Evolutionary conservation across 1,140 invertebrate species (phyloP), one percentile per base, ranked within the genome.

Genomic region (Ceratosolen fusciceps): DNA sequence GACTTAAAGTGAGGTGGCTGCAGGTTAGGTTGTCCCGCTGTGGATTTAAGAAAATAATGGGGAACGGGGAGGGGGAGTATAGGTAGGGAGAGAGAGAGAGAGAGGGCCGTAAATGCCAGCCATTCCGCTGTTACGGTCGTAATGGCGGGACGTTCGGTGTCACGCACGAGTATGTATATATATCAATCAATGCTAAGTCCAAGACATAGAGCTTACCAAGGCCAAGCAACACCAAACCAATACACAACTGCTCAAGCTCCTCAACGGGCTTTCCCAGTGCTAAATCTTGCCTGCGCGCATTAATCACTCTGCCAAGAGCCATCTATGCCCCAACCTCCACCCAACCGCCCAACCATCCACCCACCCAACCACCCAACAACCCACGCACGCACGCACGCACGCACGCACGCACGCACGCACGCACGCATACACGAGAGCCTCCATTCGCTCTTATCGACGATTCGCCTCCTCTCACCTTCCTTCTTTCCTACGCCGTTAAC

Each of bases 121-220:
- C 70, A 39, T 75, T 74, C 29, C 37, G 52, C 31, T 62, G 39
- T 56, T 54, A 29, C 43, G 74, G 29, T 3, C 14, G 56, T 71
- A 73, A 79, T 73, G 70, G 70, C 65, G 71, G 26, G 47, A 68
- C 71, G 62, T 75, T 58, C n/a, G 65, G 65, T 75, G 56, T 80
- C 79, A 62, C 79, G 73, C 65, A 47, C 52, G 62, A 60, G 52
- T 65, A 65, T 37, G 43, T 77, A 73, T 72, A 80, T 60, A 80
- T 80, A 80, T 80, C 79, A 80, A 80, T 80, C 79, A 80, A 80
- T 76, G 79, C 74, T 80, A 76, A 80, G 74, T 72, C 79, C 79
- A 80, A 80, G 79, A 80, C 78, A 75, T 29, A 80, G 78, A 80
- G 78, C 73, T 80, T 67, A 74, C 62, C 60, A 74, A 80, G 73